Conservation (phyloP, 2,888 invertebrate genomes). For the Lasius fuliginosus region DNA sequence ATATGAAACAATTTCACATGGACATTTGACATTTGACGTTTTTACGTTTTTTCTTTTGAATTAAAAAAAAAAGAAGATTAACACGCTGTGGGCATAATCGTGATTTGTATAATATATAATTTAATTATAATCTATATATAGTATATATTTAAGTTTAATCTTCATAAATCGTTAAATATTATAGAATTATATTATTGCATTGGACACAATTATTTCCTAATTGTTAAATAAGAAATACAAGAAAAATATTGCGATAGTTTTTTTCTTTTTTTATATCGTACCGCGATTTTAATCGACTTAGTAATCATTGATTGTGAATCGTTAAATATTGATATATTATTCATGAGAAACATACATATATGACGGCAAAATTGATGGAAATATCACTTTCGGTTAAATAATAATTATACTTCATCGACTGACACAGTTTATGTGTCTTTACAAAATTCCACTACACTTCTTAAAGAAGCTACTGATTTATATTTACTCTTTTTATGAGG, state of each 20-base stretch:
- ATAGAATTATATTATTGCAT: slow-evolving; percentile 8
- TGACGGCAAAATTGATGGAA: neutral
- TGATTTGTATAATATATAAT: slow-evolving; percentile 4
- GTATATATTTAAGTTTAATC: neutral
- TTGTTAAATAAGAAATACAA: neutral
- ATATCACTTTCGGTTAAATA: neutral
- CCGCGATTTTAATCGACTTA: neutral
- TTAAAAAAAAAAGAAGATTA: neutral
- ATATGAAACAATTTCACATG: neutral
- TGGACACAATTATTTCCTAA: slow-evolving; percentile 14
- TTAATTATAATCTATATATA: slow-evolving; percentile 7
- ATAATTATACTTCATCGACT: neutral
- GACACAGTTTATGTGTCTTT: neutral
- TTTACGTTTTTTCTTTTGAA: neutral
- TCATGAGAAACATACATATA: neutral
- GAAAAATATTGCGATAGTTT: slow-evolving; percentile 4
- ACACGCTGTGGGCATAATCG: neutral
- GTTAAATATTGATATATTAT: neutral
- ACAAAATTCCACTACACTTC: neutral
- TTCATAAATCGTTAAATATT: slow-evolving; percentile 14
- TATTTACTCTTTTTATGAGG: neutral
- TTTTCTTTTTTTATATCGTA: neutral
- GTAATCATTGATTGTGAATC: neutral
- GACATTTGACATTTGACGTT: neutral
- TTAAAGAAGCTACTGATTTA: neutral